Evolutionary conservation across 2,888 invertebrate genomes (phyloP).

Genomic region (Tetheella fluctuosa): DNA sequence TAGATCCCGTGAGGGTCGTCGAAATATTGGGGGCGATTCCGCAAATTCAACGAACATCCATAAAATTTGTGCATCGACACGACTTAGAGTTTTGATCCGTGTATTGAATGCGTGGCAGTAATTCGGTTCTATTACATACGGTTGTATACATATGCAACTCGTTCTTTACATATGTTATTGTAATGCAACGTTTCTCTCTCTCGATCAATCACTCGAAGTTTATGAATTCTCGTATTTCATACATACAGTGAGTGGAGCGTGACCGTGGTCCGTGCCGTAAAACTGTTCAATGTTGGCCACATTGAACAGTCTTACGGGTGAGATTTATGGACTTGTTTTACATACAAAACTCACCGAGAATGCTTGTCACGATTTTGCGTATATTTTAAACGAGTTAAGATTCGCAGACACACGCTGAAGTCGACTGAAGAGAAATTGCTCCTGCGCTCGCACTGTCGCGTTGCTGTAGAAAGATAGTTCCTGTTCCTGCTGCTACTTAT

Average conservation of each 20-base stretch:
- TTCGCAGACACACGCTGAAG: slow-evolving; percentile 12
- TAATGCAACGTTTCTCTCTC: slow-evolving; percentile 57
- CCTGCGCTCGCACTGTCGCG: slow-evolving; percentile 10
- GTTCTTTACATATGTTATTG: slow-evolving; percentile 35
- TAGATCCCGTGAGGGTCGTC: not conserved
- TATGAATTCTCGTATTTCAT: slow-evolving; percentile 34
- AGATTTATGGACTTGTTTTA: slow-evolving; percentile 42
- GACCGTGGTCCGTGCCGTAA: slow-evolving; percentile 36
- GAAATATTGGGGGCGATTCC: not conserved
- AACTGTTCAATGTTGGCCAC: slow-evolving; percentile 30
- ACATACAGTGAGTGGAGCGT: slow-evolving; percentile 45
- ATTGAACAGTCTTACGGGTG: no score
- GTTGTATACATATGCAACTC: slow-evolving; percentile 8
- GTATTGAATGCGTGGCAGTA: not conserved
- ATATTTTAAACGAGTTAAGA: slow-evolving; percentile 43
- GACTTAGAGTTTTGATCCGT: not conserved
- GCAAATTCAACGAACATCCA: slow-evolving; percentile 6
- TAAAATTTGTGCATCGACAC: slow-evolving; percentile 3
- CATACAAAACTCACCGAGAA: slow-evolving; percentile 38
- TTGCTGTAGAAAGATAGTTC: slow-evolving; percentile 2
- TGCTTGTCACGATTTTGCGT: slow-evolving; percentile 45
- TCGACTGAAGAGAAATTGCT: slow-evolving; percentile 35
- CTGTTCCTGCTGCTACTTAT: slow-evolving; percentile 38
- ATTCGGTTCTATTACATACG: not conserved
- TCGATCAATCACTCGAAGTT: slow-evolving; percentile 49